These are phyloP conservation scores for Cheilosia vernalis DNA, from an alignment of 2,888 invertebrate genomes.

Conservation along the genomic window DNA sequence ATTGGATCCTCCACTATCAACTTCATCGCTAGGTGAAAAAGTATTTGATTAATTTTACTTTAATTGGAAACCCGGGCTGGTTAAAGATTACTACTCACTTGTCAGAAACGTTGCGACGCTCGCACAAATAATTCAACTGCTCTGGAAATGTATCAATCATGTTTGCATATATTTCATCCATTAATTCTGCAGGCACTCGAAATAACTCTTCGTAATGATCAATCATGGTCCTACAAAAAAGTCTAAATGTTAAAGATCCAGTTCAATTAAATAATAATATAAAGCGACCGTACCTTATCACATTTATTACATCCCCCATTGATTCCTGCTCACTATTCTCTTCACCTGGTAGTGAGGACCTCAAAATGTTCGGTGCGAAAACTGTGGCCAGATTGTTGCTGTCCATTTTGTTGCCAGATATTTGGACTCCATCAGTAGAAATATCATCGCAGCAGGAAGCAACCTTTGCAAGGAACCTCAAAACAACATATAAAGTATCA, in stretches of 20 bases:
- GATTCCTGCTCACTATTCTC: constrained; percentile 78
- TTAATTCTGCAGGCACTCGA: constrained; percentile 90
- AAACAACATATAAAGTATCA: constrained; percentile 91
- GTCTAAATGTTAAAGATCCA: neutral
- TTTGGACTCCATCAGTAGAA: constrained; percentile 77
- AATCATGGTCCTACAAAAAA: constrained; percentile 85
- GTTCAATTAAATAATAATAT: neutral
- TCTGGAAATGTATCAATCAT: constrained; percentile 94
- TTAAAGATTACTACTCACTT: constrained; percentile 61
- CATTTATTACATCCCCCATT: constrained; percentile 95
- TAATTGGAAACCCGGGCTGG: no score
- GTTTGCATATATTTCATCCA: constrained; percentile 94
- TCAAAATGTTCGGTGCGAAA: constrained; percentile 96
- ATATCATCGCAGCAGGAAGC: constrained; percentile 80
- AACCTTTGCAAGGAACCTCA: constrained; percentile 90
- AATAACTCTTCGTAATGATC: constrained; percentile 90
- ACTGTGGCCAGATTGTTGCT: constrained; percentile 95
- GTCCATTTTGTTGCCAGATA: constrained; percentile 95
- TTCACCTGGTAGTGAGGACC: constrained; percentile 84
- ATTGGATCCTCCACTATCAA: constrained; percentile 71
- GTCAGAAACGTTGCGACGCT: constrained; percentile 76
- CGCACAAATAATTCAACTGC: constrained; percentile 88
- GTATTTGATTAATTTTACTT: neutral
- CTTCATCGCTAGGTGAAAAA: constrained; percentile 72
- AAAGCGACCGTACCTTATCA: constrained; percentile 85